Evolutionary conservation across 1,140 invertebrate species (phyloP), one percentile per base, ranked within the genome.

Genomic region (Dendroctonus valens): DNA sequence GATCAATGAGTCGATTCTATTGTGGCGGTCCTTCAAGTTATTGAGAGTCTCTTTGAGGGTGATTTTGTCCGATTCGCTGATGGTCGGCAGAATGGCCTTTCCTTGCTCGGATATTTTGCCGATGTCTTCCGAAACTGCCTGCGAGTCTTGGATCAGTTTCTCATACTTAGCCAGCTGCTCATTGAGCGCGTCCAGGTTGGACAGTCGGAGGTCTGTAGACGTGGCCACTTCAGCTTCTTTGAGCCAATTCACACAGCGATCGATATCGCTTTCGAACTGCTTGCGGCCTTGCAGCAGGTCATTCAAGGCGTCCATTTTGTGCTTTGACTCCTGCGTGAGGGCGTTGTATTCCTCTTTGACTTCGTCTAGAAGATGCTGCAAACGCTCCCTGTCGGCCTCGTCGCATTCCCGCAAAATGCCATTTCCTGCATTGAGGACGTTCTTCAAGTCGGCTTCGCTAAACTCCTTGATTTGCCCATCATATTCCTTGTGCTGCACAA

Each of bases 91-190:
- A 61, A 96, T 89, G 39, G 86, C 85, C 78, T 90, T 90, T n/a
- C 87, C 89, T 78, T 91, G 88, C 66, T 91, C 88, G 41, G 85
- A 84, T 39, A 93, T 85, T 73, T 88, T 87, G 52, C 86, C 86
- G 51, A 94, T 88, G 46, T 88, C 83, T 37, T 85, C 84, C 12
- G 85, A 85, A 55, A 90, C 87, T 62, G 85, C 82, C 61, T 87
- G 85, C 0, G 89, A 86, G 79, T 93, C 90, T 66, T 88, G 85
- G 59, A 88, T 85, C 6, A 96, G 79, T 72, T 89, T 89, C 69
- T 91, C 86, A 74, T 93, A 94, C 81, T 94, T 93, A 0, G 85
- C 83, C 44, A 94, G 76, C 74, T 95, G 92, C 79, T 95, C 92
- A 77, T 93, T 89, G 39, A 96, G 78, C 0, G 93, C 83, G 69